Conservation (phyloP, 1,140 invertebrate genomes). For the Frieseomelitta varia region DNA sequence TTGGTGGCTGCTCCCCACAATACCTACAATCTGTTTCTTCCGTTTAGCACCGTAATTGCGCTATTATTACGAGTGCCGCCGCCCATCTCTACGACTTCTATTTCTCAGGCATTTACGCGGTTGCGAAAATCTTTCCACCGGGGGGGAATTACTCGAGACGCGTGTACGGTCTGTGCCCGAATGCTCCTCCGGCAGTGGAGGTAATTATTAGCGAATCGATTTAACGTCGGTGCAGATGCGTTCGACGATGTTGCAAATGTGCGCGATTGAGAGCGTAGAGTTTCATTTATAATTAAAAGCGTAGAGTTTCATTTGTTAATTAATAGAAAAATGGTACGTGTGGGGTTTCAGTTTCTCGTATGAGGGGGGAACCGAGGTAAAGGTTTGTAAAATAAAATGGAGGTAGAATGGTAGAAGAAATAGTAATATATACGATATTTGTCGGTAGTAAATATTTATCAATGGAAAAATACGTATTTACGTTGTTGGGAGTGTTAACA, state of each 20-base stretch:
- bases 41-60: constrained; percentile 54
- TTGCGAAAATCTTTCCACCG: neutral
- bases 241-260: neutral
- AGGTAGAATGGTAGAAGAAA: constrained; percentile 37
- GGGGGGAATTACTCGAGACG: neutral
- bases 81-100: neutral
- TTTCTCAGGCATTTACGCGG: neutral
- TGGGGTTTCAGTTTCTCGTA: neutral
- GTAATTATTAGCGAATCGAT: neutral
- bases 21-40: constrained; percentile 60
- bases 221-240: neutral
- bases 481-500: no score
- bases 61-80: constrained; percentile 46
- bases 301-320: neutral
- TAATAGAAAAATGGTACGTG: neutral
- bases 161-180: neutral
- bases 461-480: no score
- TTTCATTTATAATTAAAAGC: constrained; percentile 3
- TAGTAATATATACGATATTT: neutral
- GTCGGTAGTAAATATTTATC: no score
- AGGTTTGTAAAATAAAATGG: constrained; percentile 42
- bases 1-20: constrained; percentile 19
- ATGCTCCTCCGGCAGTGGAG: neutral
- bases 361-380: neutral
- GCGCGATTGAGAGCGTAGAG: neutral